These are phyloP conservation scores for Nomada lathburiana DNA, from an alignment of 2,888 invertebrate species.

Conservation along the genomic window DNA sequence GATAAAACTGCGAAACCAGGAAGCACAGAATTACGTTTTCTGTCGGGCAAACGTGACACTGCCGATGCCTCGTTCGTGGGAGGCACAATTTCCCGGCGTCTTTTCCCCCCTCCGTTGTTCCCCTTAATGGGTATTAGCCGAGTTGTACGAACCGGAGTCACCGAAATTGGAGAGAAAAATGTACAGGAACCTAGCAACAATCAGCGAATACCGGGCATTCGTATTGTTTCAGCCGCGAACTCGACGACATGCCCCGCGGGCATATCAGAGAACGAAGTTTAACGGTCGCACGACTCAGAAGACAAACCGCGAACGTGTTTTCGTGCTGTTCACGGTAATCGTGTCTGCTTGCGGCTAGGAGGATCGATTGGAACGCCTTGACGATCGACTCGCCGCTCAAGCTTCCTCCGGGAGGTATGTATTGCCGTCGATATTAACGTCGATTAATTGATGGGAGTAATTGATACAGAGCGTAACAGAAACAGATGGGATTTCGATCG, in stretches of 20 bases:
- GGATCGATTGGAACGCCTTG: slow-evolving; percentile 38
- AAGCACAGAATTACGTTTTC: slow-evolving; percentile 6
- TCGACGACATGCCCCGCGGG: slow-evolving; percentile 5
- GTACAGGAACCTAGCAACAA: background rate
- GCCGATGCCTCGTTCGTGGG: background rate
- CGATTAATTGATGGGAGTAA: slow-evolving; percentile 21
- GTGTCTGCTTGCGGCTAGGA: background rate
- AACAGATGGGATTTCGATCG: background rate
- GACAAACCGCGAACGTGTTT: slow-evolving; percentile 35
- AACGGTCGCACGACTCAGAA: slow-evolving; percentile 1
- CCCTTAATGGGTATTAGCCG: background rate
- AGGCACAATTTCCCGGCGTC: background rate
- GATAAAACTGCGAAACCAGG: background rate
- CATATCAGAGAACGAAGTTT: slow-evolving; percentile 35
- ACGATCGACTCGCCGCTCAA: background rate
- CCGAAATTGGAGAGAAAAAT: slow-evolving; percentile 14
- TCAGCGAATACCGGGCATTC: background rate
- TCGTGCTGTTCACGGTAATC: slow-evolving; percentile 38
- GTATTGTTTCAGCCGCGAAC: slow-evolving; percentile 16
- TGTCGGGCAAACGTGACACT: background rate
- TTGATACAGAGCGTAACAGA: background rate
- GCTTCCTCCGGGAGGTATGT: background rate
- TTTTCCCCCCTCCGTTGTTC: background rate
- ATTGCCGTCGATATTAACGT: slow-evolving; percentile 1
- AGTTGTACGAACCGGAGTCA: background rate